Evolutionary conservation across 30 jellyfish, hydroid and myxozoan species (phyloP).

Genomic region (Aurelia coerulea): DNA sequence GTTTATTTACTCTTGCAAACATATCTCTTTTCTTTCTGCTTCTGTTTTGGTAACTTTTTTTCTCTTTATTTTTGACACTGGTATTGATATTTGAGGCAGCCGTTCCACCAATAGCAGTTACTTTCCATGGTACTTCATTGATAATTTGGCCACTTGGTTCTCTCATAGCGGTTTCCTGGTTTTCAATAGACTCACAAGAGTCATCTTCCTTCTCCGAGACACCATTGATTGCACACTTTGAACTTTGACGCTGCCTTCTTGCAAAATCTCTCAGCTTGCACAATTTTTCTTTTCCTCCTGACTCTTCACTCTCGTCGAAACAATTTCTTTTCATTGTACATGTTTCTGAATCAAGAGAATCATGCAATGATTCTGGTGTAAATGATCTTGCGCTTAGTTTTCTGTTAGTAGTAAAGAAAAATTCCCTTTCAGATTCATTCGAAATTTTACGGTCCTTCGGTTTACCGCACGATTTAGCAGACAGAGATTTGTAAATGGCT

Average conservation of each 20-base stretch:
- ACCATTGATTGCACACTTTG: not conserved
- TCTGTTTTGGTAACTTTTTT: not conserved
- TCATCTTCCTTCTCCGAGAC: not conserved
- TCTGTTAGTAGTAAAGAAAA: not conserved
- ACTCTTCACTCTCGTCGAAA: not conserved
- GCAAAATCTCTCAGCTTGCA: not conserved
- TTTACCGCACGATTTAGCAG: not conserved
- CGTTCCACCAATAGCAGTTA: too few relatives aligned
- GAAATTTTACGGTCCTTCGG: too few relatives aligned
- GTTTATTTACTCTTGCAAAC: not conserved
- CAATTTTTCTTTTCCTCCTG: not conserved
- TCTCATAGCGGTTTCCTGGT: not conserved
- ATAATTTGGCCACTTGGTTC: not conserved
- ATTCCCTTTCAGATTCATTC: not conserved
- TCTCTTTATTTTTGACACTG: not conserved
- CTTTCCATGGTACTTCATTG: not conserved
- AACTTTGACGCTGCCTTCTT: not conserved
- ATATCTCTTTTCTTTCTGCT: not conserved
- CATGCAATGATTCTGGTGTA: not conserved
- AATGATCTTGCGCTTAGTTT: not conserved
- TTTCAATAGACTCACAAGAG: not conserved
- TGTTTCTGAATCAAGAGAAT: not conserved
- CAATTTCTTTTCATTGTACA: not conserved
- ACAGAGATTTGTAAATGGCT: not conserved
- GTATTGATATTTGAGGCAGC: not conserved